Conservation (phyloP, 2,888 invertebrate species). For the Eupithecia pulchellata region DNA sequence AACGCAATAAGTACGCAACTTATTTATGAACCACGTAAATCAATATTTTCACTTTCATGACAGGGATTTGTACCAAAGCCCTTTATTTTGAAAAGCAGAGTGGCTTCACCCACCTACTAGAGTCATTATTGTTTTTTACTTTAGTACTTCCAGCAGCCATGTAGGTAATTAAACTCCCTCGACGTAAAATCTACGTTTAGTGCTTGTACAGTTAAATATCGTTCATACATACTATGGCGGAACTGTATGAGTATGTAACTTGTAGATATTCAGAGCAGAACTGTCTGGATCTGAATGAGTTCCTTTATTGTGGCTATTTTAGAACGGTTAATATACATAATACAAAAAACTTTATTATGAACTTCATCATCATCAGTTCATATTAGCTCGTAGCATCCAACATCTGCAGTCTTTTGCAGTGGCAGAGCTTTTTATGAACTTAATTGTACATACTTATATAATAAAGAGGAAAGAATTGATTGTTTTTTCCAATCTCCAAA, state of each 20-base stretch:
- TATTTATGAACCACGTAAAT: neutral
- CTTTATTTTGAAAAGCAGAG: neutral
- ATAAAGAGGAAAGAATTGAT: too few relatives aligned
- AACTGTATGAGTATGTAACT: neutral
- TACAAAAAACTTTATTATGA: too few relatives aligned
- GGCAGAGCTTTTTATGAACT: too few relatives aligned
- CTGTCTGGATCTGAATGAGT: neutral
- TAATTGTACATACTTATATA: too few relatives aligned
- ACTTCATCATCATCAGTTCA: too few relatives aligned
- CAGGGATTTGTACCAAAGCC: neutral
- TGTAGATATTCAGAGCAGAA: neutral
- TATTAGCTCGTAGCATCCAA: too few relatives aligned
- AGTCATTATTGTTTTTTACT: slow-evolving; percentile 11
- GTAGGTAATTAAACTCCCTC: slow-evolving; percentile 16
- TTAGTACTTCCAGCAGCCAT: slow-evolving; percentile 3
- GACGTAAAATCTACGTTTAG: slow-evolving; percentile 7
- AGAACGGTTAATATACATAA: neutral
- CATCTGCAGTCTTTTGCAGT: too few relatives aligned
- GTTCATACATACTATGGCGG: neutral
- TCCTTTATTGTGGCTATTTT: neutral
- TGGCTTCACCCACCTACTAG: neutral
- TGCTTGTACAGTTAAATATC: neutral
- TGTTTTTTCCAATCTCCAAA: too few relatives aligned
- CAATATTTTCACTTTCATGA: neutral
- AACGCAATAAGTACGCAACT: neutral